Percentiles rank a stretch among this genome's conserved stretches.
phyloP scores from a whole-genome alignment of 2,113 vertebrate species.

The Campylomormyrus numenius region DNA sequence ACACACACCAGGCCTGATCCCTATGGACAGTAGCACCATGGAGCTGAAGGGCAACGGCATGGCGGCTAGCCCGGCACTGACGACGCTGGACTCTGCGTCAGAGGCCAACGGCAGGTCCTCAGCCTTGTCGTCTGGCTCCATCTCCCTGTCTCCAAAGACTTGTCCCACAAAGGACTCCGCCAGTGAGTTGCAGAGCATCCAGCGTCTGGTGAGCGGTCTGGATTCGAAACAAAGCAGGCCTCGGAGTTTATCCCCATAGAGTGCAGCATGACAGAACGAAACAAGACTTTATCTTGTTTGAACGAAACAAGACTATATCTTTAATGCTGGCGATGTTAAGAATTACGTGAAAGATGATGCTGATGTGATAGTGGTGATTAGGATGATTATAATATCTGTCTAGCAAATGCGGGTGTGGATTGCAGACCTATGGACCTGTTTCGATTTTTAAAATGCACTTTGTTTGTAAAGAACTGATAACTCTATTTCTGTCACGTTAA shows the following conservation, averaged over 20 bases:
- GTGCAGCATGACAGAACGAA: slow-evolving; percentile 34
- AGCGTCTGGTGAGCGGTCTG: slow-evolving; percentile 90
- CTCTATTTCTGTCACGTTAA: slow-evolving; percentile 54
- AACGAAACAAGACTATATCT: slow-evolving; percentile 18
- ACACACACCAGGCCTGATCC: slow-evolving; percentile 70
- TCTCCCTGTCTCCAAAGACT: slow-evolving; percentile 82
- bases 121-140: slow-evolving; percentile 75
- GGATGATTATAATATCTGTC: slow-evolving; percentile 35
- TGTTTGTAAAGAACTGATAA: slow-evolving; percentile 57
- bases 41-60: slow-evolving; percentile 65
- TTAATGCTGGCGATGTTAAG: neutral
- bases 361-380: slow-evolving; percentile 35
- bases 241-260: slow-evolving; percentile 78
- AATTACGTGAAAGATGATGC: slow-evolving; percentile 23
- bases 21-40: slow-evolving; percentile 55
- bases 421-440: slow-evolving; percentile 41
- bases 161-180: slow-evolving; percentile 78
- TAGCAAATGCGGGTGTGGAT: slow-evolving; percentile 49
- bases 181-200: slow-evolving; percentile 92
- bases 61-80: slow-evolving; percentile 72
- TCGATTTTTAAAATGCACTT: slow-evolving; percentile 71
- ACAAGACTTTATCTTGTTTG: slow-evolving; percentile 9
- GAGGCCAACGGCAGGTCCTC: slow-evolving; percentile 89
- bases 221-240: slow-evolving; percentile 84
- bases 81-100: slow-evolving; percentile 79